Evolutionary conservation across 2,888 invertebrate genomes (phyloP).

Genomic region (Drosophila cognata): DNA sequence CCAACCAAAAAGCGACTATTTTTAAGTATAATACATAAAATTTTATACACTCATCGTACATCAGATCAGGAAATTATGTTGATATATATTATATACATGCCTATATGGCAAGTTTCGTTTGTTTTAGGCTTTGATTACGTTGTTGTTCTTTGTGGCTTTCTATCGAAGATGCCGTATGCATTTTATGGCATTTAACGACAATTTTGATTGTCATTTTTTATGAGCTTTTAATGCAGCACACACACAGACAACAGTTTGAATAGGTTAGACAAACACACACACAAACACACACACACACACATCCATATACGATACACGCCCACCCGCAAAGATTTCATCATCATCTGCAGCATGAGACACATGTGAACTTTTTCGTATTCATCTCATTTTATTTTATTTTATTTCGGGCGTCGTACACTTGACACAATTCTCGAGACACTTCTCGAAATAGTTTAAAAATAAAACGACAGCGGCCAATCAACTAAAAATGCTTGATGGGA

Average conservation of each 20-base stretch:
- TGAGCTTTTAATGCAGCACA: conserved; percentile 52
- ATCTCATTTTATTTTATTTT: conserved; percentile 25
- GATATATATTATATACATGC: conserved; percentile 6
- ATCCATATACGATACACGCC: conserved; percentile 17
- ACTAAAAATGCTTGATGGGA: conserved; percentile 20
- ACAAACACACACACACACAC: background rate
- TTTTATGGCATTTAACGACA: conserved; percentile 64
- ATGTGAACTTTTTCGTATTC: conserved; percentile 36
- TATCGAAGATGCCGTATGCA: conserved; percentile 33
- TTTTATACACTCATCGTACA: conserved; percentile 40
- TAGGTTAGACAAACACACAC: conserved; percentile 35
- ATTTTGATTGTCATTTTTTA: conserved; percentile 61
- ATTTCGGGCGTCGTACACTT: conserved; percentile 71
- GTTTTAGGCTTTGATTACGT: conserved; percentile 41
- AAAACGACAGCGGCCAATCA: conserved; percentile 65
- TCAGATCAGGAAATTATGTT: conserved; percentile 34
- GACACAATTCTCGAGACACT: conserved; percentile 71
- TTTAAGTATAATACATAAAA: conserved; percentile 58
- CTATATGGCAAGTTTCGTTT: conserved; percentile 49
- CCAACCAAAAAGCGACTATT: conserved; percentile 53
- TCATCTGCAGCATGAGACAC: conserved; percentile 14
- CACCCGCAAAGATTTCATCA: conserved; percentile 62
- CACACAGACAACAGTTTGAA: conserved; percentile 16
- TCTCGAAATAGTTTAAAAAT: conserved; percentile 70
- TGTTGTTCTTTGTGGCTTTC: conserved; percentile 18